A percentile compares a stretch with the other conserved stretches of the same genome.
Conservation (phyloP, 2,888 invertebrate genomes). For the Xanthia togata region DNA sequence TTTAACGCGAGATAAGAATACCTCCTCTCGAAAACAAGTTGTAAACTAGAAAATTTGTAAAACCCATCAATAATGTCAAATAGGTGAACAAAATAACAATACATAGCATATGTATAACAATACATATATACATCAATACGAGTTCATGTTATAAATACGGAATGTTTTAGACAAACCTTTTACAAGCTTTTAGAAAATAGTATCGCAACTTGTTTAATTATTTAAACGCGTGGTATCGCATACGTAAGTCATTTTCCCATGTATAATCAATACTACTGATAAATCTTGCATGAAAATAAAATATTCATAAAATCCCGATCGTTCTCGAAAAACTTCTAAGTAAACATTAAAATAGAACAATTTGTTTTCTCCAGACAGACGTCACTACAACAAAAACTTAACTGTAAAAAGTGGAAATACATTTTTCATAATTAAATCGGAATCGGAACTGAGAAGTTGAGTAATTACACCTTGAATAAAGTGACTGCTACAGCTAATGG, state of each 20-base stretch:
- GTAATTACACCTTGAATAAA: slow-evolving; percentile 75
- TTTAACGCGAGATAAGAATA: too few species aligned
- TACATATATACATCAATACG: too few species aligned
- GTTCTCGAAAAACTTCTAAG: slow-evolving; percentile 6
- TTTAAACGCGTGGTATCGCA: background rate
- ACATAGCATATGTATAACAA: too few species aligned
- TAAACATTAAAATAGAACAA: slow-evolving; percentile 31
- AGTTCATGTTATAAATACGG: too few species aligned
- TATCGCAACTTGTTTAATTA: too few species aligned
- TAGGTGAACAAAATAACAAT: too few species aligned
- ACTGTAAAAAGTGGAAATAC: slow-evolving; percentile 55
- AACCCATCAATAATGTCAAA: too few species aligned
- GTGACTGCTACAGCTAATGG: slow-evolving; percentile 73
- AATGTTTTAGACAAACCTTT: too few species aligned
- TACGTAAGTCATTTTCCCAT: background rate
- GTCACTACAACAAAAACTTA: slow-evolving; percentile 44
- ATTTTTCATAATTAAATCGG: slow-evolving; percentile 77
- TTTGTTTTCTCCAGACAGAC: slow-evolving; percentile 54
- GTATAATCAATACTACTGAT: background rate
- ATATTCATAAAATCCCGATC: background rate
- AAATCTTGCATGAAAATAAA: background rate
- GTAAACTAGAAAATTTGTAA: too few species aligned
- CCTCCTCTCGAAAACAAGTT: too few species aligned
- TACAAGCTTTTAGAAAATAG: too few species aligned
- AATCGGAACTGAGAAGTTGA: slow-evolving; percentile 69